Evolutionary conservation across 1,140 invertebrate species (phyloP).

Genomic region (Formica exsecta): DNA sequence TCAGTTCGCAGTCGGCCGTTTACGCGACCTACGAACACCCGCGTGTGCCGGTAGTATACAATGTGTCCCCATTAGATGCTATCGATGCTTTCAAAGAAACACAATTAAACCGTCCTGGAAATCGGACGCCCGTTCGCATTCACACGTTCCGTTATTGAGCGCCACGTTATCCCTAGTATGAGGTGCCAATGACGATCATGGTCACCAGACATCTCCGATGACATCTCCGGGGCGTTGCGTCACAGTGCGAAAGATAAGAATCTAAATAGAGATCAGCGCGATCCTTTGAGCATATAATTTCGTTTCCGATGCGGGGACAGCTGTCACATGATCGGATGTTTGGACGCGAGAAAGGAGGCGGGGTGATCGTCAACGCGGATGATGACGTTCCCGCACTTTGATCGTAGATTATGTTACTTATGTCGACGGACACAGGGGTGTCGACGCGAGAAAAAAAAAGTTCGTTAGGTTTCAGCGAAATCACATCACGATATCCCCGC

Average conservation of each 20-base stretch:
- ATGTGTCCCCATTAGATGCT: constrained; percentile 61
- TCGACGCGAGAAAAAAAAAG: constrained; percentile 76
- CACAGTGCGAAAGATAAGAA: constrained; percentile 79
- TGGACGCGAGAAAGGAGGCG: constrained; percentile 33
- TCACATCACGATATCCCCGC: constrained; percentile 63
- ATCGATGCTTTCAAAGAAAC: constrained; percentile 65
- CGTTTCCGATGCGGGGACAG: constrained; percentile 85
- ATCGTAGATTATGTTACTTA: constrained; percentile 83
- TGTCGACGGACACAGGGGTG: constrained; percentile 75
- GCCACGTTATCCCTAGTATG: too few species aligned
- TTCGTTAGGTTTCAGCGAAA: constrained; percentile 70
- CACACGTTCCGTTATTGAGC: constrained; percentile 63
- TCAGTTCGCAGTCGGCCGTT: not conserved
- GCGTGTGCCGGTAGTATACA: not conserved
- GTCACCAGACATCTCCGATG: constrained; percentile 30
- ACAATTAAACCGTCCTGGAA: constrained; percentile 66
- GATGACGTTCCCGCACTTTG: constrained; percentile 78
- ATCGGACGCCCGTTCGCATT: constrained; percentile 57
- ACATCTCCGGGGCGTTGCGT: constrained; percentile 67
- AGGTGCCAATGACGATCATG: constrained; percentile 57
- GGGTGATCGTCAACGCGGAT: constrained; percentile 71
- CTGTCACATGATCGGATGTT: constrained; percentile 82
- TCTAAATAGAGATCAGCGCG: constrained; percentile 86
- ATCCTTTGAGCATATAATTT: constrained; percentile 86
- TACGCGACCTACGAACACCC: not conserved